phyloP scores from a whole-genome alignment of 2,888 invertebrate genomes.

The Melitaea athalia region DNA sequence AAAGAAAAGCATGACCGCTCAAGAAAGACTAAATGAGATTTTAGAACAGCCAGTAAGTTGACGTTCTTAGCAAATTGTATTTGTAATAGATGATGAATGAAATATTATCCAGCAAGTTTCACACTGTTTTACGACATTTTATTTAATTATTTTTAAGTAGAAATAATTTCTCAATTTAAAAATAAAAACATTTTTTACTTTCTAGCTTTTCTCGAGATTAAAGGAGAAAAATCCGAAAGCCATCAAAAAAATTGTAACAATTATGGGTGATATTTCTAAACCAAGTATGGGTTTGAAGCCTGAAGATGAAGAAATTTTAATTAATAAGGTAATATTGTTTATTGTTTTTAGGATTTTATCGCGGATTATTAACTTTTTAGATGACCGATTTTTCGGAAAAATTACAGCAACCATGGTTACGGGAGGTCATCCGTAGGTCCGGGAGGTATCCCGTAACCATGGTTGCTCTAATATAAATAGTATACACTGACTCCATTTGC shows the following conservation, averaged over 20 bases:
- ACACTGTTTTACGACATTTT: too few relatives aligned
- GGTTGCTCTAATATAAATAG: too few relatives aligned
- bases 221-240: constrained; percentile 83
- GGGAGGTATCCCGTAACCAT: too few relatives aligned
- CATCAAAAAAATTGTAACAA: constrained; percentile 38
- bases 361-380: too few relatives aligned
- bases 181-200: constrained; percentile 27
- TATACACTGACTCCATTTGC: too few relatives aligned
- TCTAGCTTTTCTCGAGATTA: constrained; percentile 86
- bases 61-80: background rate
- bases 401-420: too few relatives aligned
- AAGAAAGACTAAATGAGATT: constrained; percentile 39
- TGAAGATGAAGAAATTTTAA: constrained; percentile 36
- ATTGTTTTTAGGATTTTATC: too few relatives aligned
- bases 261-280: constrained; percentile 39
- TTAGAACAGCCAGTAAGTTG: constrained; percentile 32
- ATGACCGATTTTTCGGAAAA: too few relatives aligned
- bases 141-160: background rate
- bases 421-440: too few relatives aligned
- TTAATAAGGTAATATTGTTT: constrained; percentile 38
- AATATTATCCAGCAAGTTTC: too few relatives aligned
- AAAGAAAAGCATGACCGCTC: constrained; percentile 30
- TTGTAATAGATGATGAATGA: too few relatives aligned
- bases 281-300: constrained; percentile 34
- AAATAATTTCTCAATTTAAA: background rate